These are phyloP conservation scores for Calliphora vicina DNA, from an alignment of 1,140 invertebrate genomes.

Conservation along the genomic window DNA sequence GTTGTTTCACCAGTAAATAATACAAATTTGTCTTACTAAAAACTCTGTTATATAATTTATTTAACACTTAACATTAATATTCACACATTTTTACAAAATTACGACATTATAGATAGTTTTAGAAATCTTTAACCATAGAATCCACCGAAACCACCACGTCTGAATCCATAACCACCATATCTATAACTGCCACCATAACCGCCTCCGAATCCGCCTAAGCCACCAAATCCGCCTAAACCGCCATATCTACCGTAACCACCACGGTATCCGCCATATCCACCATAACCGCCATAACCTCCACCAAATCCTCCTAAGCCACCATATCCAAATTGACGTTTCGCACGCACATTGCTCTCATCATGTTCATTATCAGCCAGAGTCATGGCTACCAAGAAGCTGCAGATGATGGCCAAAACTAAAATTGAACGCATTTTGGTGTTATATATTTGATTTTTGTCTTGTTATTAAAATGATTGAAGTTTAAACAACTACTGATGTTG, in stretches of 20 bases:
- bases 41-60: too few species aligned
- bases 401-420: background rate
- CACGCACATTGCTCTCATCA: background rate
- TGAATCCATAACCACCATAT: background rate
- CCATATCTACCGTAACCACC: slow-evolving; percentile 4
- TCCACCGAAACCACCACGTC: background rate
- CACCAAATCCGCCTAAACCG: background rate
- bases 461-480: background rate
- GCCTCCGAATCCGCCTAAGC: background rate
- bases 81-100: too few species aligned
- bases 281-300: background rate
- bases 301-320: slow-evolving; percentile 15
- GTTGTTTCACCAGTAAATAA: too few species aligned
- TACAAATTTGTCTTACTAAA: too few species aligned
- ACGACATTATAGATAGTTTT: too few species aligned
- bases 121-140: background rate
- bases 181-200: background rate
- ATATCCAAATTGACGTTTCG: slow-evolving; percentile 9
- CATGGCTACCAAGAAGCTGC: background rate
- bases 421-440: background rate
- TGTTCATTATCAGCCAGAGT: background rate
- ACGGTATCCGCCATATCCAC: background rate
- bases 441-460: background rate
- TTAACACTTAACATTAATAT: too few species aligned
- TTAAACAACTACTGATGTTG: background rate